phyloP scores from a whole-genome alignment of 2,113 vertebrate genomes.

The Gobio gobio region DNA sequence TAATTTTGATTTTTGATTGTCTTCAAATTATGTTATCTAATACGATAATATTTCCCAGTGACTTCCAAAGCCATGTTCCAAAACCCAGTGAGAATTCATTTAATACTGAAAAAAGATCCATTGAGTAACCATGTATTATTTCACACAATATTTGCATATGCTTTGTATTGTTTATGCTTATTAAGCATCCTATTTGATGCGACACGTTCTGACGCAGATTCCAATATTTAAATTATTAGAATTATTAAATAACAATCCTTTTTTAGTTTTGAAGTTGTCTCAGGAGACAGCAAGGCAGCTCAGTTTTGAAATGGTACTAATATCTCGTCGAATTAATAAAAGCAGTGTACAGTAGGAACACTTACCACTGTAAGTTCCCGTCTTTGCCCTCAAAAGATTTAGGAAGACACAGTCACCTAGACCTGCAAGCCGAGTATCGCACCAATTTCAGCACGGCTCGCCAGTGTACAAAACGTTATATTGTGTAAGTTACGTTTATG shows the following conservation, averaged over 20 bases:
- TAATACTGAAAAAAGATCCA: not conserved
- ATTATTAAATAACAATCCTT: not conserved
- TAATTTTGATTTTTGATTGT: too few species aligned
- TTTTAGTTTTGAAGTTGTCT: not conserved
- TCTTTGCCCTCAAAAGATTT: conserved; percentile 32
- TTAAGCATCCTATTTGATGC: too few species aligned
- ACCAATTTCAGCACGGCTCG: conserved; percentile 21
- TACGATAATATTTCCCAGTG: too few species aligned
- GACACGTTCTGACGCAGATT: too few species aligned
- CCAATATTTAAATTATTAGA: too few species aligned
- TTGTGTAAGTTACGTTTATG: conserved; percentile 17
- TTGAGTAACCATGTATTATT: not conserved
- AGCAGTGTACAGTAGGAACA: not conserved
- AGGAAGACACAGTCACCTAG: conserved; percentile 38
- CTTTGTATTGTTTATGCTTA: not conserved
- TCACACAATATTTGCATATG: not conserved
- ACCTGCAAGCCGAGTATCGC: conserved; percentile 40
- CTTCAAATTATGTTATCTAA: too few species aligned
- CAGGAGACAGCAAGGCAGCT: not conserved
- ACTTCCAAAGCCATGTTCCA: too few species aligned
- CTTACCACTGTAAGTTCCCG: not conserved
- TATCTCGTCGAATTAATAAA: not conserved
- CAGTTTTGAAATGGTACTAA: not conserved
- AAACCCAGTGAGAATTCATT: not conserved
- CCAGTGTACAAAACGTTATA: not conserved